phyloP scores from a whole-genome alignment of 2,113 vertebrate genomes.

The Butorides virescens region DNA sequence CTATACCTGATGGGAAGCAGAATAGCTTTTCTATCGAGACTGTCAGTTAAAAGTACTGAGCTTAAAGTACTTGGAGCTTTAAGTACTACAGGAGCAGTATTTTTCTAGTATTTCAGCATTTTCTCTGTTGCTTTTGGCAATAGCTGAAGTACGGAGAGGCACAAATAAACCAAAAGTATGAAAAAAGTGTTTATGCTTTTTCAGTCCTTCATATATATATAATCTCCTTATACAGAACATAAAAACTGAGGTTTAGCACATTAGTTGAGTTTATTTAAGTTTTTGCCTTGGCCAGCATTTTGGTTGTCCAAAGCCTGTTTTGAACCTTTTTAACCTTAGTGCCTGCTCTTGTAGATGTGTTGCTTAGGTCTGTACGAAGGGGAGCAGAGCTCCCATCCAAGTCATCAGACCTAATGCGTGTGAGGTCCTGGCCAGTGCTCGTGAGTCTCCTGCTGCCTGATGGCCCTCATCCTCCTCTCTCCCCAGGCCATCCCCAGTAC shows the following conservation, averaged over 20 bases:
- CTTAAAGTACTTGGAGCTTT: neutral
- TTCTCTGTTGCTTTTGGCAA: conserved; percentile 45
- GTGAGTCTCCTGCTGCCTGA: neutral
- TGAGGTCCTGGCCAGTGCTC: neutral
- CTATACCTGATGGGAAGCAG: neutral
- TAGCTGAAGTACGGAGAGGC: neutral
- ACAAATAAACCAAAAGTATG: neutral
- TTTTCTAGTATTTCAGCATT: conserved; percentile 42
- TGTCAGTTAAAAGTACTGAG: neutral
- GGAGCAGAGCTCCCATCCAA: neutral
- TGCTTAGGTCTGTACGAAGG: neutral
- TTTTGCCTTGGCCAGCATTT: neutral
- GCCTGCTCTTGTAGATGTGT: neutral
- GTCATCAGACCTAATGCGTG: rapidly evolving
- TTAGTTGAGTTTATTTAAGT: conserved; percentile 32
- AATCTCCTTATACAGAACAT: conserved; percentile 6
- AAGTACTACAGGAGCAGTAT: neutral
- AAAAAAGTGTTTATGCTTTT: conserved; percentile 29
- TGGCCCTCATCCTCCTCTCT: neutral
- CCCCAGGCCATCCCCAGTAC: neutral
- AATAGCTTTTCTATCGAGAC: neutral
- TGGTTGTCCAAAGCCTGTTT: neutral
- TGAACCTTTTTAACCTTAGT: neutral
- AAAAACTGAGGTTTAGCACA: conserved; percentile 45
- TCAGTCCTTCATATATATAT: conserved; percentile 12